A percentile compares a stretch with the other conserved stretches of the same genome.
Evolutionary conservation across 2,888 invertebrate species (phyloP).

Genomic region (Rhaphigaster nebulosa): DNA sequence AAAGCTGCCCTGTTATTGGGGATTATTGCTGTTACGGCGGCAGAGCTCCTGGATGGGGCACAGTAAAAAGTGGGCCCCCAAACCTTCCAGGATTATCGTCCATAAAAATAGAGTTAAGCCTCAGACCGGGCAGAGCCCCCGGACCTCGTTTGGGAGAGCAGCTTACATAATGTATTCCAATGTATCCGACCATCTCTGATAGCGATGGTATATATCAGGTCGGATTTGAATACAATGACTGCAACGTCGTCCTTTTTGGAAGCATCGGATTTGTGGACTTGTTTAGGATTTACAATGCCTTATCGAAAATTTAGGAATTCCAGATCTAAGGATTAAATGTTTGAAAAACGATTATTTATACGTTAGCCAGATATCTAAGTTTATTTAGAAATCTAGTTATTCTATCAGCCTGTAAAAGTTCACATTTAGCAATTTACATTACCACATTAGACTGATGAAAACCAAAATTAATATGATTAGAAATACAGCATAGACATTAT

Average conservation of each 20-base stretch:
- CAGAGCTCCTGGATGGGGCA: no score
- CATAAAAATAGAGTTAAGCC: not conserved
- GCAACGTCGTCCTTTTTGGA: not conserved
- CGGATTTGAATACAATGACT: slow-evolving; percentile 37
- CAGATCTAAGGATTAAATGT: not conserved
- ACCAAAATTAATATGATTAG: no score
- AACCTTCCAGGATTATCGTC: not conserved
- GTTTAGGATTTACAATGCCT: not conserved
- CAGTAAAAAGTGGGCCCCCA: not conserved
- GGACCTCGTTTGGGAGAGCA: not conserved
- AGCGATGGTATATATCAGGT: not conserved
- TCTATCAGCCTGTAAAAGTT: no score
- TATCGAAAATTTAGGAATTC: not conserved
- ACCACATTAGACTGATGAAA: no score
- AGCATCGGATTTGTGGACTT: slow-evolving; percentile 16
- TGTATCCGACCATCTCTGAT: slow-evolving; percentile 7
- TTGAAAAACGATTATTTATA: not conserved
- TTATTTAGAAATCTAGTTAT: no score
- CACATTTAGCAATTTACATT: no score
- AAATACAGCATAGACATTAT: no score
- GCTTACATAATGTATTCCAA: slow-evolving; percentile 34
- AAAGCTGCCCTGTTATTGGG: slow-evolving; percentile 16
- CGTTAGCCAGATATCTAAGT: not conserved
- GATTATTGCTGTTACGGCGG: slow-evolving; percentile 2
- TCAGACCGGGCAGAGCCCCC: not conserved